phyloP scores from a whole-genome alignment of 2,797 vertebrate genomes.

The Leuciscus waleckii region DNA sequence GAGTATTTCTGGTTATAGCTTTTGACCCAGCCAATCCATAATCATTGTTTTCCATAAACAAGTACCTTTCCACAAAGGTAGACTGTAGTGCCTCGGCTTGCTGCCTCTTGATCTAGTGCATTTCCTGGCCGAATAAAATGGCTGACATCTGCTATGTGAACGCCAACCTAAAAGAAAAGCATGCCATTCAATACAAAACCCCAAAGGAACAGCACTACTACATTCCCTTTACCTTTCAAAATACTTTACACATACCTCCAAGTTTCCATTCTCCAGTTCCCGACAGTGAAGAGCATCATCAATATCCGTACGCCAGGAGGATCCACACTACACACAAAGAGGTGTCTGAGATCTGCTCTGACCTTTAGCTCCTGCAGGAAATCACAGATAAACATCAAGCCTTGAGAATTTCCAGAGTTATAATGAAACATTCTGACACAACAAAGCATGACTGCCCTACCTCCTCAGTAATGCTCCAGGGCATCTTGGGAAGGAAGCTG shows the following conservation, averaged over 20 bases:
- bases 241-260: constrained; percentile 81
- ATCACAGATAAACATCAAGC: neutral
- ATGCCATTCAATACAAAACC: neutral
- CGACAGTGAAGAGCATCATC: constrained; percentile 94
- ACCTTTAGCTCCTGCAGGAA: constrained; percentile 84
- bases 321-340: constrained; percentile 94
- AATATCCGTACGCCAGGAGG: constrained; percentile 96
- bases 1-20: neutral
- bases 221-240: neutral
- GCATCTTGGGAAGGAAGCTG: constrained; percentile 93
- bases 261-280: constrained; percentile 88
- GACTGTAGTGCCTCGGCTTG: constrained; percentile 94
- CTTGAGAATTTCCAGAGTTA: neutral
- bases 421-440: neutral
- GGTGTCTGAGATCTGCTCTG: constrained; percentile 87
- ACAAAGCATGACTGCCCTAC: constrained; percentile 67
- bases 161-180: constrained; percentile 84
- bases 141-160: constrained; percentile 97
- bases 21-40: neutral
- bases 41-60: neutral
- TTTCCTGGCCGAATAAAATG: constrained; percentile 97
- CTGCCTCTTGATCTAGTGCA: constrained; percentile 93
- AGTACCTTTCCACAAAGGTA: constrained; percentile 96
- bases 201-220: neutral
- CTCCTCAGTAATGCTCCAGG: constrained; percentile 91